phyloP scores from a whole-genome alignment of 2,888 invertebrate genomes.

The Spodoptera littoralis region DNA sequence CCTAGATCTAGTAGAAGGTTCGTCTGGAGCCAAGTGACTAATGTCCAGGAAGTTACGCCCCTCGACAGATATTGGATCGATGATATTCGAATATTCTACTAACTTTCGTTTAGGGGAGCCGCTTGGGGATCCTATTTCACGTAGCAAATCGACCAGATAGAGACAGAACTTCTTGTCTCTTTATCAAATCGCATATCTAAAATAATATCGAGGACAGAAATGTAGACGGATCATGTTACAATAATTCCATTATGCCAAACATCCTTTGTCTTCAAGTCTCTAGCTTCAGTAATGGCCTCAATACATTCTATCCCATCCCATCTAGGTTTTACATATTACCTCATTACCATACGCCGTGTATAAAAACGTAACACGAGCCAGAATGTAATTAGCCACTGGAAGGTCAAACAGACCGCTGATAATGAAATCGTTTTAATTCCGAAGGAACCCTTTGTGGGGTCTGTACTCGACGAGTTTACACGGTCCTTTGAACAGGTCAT shows the following conservation, averaged over 20 bases:
- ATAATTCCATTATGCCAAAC: too few species aligned
- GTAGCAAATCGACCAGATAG: neutral
- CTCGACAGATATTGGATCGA: slow-evolving; percentile 44
- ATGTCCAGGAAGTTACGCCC: slow-evolving; percentile 43
- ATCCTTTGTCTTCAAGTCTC: too few species aligned
- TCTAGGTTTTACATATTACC: too few species aligned
- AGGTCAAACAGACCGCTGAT: slow-evolving; percentile 23
- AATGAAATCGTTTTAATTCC: slow-evolving; percentile 38
- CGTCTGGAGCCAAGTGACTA: slow-evolving; percentile 45
- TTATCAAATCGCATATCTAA: slow-evolving; percentile 4
- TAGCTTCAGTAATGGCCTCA: neutral
- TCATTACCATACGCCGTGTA: slow-evolving; percentile 5
- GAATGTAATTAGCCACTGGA: slow-evolving; percentile 35
- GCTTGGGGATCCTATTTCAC: slow-evolving; percentile 2
- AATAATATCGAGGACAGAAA: too few species aligned
- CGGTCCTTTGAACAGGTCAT: slow-evolving; percentile 13
- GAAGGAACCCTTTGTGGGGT: slow-evolving; percentile 22
- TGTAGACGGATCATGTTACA: too few species aligned
- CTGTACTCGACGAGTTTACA: slow-evolving; percentile 1
- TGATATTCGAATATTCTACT: slow-evolving; percentile 21
- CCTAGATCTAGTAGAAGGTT: slow-evolving; percentile 21
- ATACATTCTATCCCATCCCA: too few species aligned
- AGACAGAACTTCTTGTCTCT: neutral
- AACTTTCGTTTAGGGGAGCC: slow-evolving; percentile 22
- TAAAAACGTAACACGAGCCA: slow-evolving; percentile 17